Conservation (phyloP, 1,140 invertebrate species). For the Drosophila grimshawi region DNA sequence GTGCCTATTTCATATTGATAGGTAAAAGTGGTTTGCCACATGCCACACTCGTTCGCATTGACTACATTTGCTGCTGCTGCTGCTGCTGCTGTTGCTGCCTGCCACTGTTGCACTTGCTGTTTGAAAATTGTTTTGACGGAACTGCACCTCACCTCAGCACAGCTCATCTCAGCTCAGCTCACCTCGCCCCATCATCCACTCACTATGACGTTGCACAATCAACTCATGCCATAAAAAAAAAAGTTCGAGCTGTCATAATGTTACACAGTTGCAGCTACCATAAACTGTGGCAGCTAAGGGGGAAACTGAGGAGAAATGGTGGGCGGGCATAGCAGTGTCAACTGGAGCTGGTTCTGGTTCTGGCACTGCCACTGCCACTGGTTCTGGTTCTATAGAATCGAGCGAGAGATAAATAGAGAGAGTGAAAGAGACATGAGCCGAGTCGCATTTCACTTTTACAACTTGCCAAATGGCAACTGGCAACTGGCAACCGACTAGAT, state of each 20-base stretch:
- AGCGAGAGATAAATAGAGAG: no score
- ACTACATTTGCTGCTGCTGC: constrained; percentile 6
- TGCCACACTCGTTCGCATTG: constrained; percentile 13
- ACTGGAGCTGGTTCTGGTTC: constrained; percentile 8
- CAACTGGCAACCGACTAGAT: constrained; percentile 62
- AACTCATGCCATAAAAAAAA: constrained; percentile 33
- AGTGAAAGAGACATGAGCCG: background rate
- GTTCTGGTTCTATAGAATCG: no score
- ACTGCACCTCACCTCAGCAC: no score
- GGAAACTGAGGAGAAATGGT: no score
- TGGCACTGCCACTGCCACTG: background rate
- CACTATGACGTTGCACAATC: constrained; percentile 15
- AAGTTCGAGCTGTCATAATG: constrained; percentile 51
- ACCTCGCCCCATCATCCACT: no score
- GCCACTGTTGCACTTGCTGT: constrained; percentile 6
- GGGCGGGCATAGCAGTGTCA: no score
- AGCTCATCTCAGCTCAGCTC: no score
- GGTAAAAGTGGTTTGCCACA: constrained; percentile 11
- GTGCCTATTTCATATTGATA: no score
- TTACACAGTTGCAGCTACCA: constrained; percentile 29
- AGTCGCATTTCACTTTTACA: constrained; percentile 72
- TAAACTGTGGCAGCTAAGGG: background rate
- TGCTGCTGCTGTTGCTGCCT: background rate
- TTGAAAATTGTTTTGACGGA: constrained; percentile 34
- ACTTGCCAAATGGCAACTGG: constrained; percentile 44